Percentiles rank a stretch among this genome's conserved stretches.
phyloP scores from a whole-genome alignment of 1,140 invertebrate species.

The Temnothorax curvispinosus region DNA sequence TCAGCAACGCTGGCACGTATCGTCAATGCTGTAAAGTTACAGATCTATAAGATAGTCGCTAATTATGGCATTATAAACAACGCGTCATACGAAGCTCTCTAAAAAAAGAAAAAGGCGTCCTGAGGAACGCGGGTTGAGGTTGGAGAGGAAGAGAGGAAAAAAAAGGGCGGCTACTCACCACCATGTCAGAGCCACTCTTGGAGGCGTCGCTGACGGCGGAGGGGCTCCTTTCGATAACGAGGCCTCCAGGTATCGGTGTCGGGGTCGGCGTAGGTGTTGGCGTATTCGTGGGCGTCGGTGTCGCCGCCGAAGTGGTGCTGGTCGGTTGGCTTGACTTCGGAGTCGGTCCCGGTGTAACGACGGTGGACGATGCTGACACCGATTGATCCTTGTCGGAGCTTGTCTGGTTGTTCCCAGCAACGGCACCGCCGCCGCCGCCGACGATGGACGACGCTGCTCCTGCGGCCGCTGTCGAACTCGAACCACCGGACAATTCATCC shows the following conservation, averaged over 20 bases:
- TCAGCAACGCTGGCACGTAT: not conserved
- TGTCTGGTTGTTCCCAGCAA: slow-evolving; percentile 63
- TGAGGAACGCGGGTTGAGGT: not conserved
- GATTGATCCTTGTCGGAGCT: slow-evolving; percentile 75
- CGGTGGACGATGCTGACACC: slow-evolving; percentile 73
- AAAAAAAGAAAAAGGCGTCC: slow-evolving; percentile 14
- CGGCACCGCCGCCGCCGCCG: slow-evolving; percentile 71
- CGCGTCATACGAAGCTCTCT: not conserved
- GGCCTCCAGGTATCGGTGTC: slow-evolving; percentile 78
- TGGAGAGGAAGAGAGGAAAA: slow-evolving; percentile 15
- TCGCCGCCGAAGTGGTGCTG: slow-evolving; percentile 65
- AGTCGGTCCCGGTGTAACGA: slow-evolving; percentile 70
- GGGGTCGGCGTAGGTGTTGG: slow-evolving; percentile 72
- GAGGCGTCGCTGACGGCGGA: slow-evolving; percentile 91
- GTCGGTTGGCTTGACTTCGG: slow-evolving; percentile 74
- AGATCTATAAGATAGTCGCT: not conserved
- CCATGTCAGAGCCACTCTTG: slow-evolving; percentile 90
- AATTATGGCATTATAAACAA: slow-evolving; percentile 26
- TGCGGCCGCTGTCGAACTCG: slow-evolving; percentile 81
- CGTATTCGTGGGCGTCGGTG: slow-evolving; percentile 72
- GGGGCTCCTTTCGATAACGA: slow-evolving; percentile 87
- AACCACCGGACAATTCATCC: slow-evolving; percentile 84
- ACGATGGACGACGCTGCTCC: slow-evolving; percentile 79
- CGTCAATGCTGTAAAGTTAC: not conserved
- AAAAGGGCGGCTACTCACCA: slow-evolving; percentile 84